phyloP scores from a whole-genome alignment of 2,113 vertebrate species.

The Propithecus coquereli region DNA sequence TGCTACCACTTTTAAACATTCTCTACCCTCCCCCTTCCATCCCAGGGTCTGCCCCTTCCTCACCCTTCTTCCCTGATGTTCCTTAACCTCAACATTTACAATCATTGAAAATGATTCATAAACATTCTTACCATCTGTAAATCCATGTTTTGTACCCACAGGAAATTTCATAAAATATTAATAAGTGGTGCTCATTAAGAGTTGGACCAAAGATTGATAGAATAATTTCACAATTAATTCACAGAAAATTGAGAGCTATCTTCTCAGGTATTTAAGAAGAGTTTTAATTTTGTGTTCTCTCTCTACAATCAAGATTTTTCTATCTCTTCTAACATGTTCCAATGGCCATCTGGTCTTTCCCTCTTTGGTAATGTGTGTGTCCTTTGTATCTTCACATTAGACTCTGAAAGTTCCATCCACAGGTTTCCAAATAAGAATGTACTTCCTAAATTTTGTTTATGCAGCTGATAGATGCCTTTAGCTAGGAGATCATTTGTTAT shows the following conservation, averaged over 20 bases:
- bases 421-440: neutral
- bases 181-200: neutral
- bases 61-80: neutral
- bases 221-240: neutral
- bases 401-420: neutral
- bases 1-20: neutral
- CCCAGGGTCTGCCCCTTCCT: fast-evolving
- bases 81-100: neutral
- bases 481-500: neutral
- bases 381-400: neutral
- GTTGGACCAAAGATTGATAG: neutral
- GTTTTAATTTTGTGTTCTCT: neutral
- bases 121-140: neutral
- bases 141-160: neutral
- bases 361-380: neutral
- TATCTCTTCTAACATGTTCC: neutral
- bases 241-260: neutral
- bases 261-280: neutral
- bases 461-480: neutral
- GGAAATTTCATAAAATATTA: neutral
- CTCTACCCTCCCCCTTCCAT: neutral
- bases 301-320: neutral
- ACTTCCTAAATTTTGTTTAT: neutral
- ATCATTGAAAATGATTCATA: neutral
- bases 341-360: neutral